Conservation (phyloP, 2,888 invertebrate genomes). For the Sminthurinus aureus region DNA sequence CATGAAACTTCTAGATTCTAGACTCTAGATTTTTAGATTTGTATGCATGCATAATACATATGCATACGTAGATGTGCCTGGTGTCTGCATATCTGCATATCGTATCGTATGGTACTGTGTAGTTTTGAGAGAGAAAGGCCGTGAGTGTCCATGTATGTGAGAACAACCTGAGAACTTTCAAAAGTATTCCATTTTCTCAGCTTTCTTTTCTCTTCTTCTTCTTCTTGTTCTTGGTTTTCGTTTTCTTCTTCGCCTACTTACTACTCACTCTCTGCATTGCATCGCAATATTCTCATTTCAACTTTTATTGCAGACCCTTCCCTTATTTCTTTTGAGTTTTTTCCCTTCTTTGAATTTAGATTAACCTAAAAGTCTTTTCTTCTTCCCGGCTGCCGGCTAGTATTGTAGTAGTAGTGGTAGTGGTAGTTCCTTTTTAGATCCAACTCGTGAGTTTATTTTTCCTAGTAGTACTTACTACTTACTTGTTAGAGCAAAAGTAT, state of each 20-base stretch:
- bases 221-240: not conserved
- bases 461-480: not conserved
- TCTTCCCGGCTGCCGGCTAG: not conserved
- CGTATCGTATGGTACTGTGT: no score
- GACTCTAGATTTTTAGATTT: no score
- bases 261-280: conserved; percentile 26
- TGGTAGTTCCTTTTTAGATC: not conserved
- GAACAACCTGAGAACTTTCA: conserved; percentile 24
- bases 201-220: conserved; percentile 1
- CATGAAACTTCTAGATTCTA: no score
- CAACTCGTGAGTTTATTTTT: no score
- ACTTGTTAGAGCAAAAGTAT: conserved; percentile 3
- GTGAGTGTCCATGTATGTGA: not conserved
- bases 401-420: no score
- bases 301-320: conserved; percentile 31
- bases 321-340: conserved; percentile 31
- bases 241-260: conserved; percentile 9
- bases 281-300: conserved; percentile 36
- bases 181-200: conserved; percentile 25
- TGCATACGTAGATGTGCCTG: no score
- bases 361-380: conserved; percentile 23
- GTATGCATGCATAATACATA: no score
- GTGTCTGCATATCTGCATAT: no score
- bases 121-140: no score
- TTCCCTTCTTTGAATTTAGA: conserved; percentile 38